Evolutionary conservation across 2,797 vertebrate genomes (phyloP), one percentile per base, ranked within the genome.

Genomic region (Netta rufina): DNA sequence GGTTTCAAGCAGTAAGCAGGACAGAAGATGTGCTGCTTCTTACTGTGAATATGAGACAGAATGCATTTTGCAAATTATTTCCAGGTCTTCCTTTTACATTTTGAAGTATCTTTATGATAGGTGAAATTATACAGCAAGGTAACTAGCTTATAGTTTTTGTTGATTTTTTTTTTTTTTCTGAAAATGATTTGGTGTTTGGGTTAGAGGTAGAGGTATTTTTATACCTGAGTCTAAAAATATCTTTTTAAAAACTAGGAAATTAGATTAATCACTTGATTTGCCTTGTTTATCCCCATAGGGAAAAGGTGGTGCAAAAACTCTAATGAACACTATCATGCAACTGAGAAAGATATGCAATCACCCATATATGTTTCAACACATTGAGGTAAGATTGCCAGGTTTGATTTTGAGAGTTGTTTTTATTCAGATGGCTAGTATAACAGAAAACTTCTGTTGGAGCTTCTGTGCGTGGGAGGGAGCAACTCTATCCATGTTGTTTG

Each of bases 241-340:
- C 12, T 72, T 85, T 85, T 75, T 4, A 21, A 65, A 87, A 21
- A 0, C 4, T 47, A 43, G 56, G 43, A 84, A 92, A 57, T 65
- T 9, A 53, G 5, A 62, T 66, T 66, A 5, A 47, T 77, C 0
- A 17, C 66, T 83, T 66, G 6, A 38, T 77, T 87, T 93, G 16
- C 11, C 4, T 43, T 67, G 15, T 95, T 95, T 88, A 49, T 86
- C 53, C 49, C 49, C 39, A 11, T 88, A 99, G 99, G 99, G 99
- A 53, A 99, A 99, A 98, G 99, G 99, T 47, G 99, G 99, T 1
- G 99, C 99, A 13, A 99, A 99, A 98, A 99, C 99, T 11, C 97
- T 99, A 4, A 99, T 99, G 99, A 99, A 99, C 97, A 99, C 99
- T 72, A 99, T 99, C 96, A 99, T 99, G 99, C 99, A 99, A 94